These are phyloP conservation scores for Apodemia duryi DNA, from an alignment of 2,888 invertebrate species.

Conservation along the genomic window DNA sequence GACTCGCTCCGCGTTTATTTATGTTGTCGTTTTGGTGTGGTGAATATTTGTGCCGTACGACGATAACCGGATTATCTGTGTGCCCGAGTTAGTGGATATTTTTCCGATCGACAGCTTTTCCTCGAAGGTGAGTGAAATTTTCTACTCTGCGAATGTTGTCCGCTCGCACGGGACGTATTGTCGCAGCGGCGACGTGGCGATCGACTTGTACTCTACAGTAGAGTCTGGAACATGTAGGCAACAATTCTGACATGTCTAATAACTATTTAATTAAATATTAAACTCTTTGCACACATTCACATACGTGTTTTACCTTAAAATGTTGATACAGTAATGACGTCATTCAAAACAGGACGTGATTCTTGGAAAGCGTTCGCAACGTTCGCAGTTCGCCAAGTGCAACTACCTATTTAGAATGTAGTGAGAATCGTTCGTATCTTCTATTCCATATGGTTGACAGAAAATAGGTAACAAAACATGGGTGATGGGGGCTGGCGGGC, in stretches of 20 bases:
- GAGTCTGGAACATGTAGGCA: constrained; percentile 49
- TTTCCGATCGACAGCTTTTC: constrained; percentile 61
- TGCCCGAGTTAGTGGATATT: constrained; percentile 72
- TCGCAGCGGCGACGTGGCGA: constrained; percentile 69
- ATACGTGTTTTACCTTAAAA: constrained; percentile 5
- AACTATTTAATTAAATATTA: constrained; percentile 16
- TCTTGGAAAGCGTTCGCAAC: constrained; percentile 30
- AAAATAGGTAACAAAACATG: constrained; percentile 70
- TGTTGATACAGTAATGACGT: constrained; percentile 40
- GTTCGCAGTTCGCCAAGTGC: constrained; percentile 22
- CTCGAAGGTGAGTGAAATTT: constrained; percentile 64
- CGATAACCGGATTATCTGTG: constrained; percentile 78
- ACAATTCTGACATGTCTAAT: constrained; percentile 37
- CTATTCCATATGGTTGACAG: constrained; percentile 69
- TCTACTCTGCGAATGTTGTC: constrained; percentile 45
- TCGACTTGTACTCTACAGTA: constrained; percentile 43
- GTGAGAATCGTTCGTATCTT: constrained; percentile 62
- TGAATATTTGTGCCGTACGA: constrained; percentile 77
- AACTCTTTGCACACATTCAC: constrained; percentile 14
- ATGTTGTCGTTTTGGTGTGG: constrained; percentile 79
- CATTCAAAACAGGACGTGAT: constrained; percentile 37
- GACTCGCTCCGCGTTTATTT: constrained; percentile 70
- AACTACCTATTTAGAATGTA: constrained; percentile 47
- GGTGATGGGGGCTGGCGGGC: constrained; percentile 65
- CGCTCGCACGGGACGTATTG: constrained; percentile 45